phyloP scores from a whole-genome alignment of 2,113 vertebrate genomes.

The Damaliscus lunatus region DNA sequence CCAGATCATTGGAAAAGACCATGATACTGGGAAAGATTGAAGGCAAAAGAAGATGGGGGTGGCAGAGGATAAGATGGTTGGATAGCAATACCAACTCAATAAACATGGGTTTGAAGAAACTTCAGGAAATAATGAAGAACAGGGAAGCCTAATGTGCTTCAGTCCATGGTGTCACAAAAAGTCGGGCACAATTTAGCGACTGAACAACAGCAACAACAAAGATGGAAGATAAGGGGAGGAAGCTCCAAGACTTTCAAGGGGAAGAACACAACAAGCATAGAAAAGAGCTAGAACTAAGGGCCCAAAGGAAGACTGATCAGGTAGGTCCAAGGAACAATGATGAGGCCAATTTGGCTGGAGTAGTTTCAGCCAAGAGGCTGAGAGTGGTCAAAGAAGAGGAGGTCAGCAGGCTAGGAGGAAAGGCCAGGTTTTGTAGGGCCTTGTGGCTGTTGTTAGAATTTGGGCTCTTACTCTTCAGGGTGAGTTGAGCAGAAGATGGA shows the following conservation, averaged over 20 bases:
- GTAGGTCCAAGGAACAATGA: not conserved
- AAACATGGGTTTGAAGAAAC: not conserved
- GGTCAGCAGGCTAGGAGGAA: not conserved
- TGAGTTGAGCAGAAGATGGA: not conserved
- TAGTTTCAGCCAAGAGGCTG: not conserved
- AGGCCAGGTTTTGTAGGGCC: no score
- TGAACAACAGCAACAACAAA: not conserved
- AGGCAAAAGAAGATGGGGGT: not conserved
- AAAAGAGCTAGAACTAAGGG: not conserved
- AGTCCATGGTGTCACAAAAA: not conserved
- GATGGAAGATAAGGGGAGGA: not conserved
- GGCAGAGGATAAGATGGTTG: not conserved
- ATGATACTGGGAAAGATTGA: not conserved
- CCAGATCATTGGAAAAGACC: not conserved
- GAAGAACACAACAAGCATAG: accelerated
- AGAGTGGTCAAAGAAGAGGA: not conserved
- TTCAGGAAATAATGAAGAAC: not conserved
- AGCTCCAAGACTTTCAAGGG: not conserved
- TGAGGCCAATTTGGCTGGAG: not conserved
- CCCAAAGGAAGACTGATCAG: accelerated
- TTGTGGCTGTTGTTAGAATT: not conserved
- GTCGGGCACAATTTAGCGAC: not conserved
- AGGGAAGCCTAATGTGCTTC: not conserved
- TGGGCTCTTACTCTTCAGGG: not conserved
- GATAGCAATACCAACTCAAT: not conserved